Evolutionary conservation across 2,113 vertebrate genomes (phyloP).

Genomic region (Mesocricetus auratus): DNA sequence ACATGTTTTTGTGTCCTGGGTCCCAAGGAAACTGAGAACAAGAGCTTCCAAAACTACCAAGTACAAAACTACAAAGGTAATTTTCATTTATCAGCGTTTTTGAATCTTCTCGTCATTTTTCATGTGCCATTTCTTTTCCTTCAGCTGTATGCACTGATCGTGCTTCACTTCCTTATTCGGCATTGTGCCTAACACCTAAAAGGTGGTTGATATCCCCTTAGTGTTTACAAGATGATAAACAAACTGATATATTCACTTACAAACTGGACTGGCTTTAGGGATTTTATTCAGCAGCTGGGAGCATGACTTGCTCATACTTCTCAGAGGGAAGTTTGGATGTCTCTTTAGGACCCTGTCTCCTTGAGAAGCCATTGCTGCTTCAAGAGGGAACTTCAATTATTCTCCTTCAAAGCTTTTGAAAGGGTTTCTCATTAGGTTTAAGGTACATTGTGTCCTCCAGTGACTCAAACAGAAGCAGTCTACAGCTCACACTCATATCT

Average conservation of each 20-base stretch:
- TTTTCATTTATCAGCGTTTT: neutral
- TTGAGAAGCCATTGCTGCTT: neutral
- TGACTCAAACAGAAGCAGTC: conserved; percentile 61
- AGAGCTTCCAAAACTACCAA: neutral
- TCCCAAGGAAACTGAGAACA: neutral
- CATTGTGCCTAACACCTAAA: neutral
- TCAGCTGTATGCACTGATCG: neutral
- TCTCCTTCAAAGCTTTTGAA: neutral
- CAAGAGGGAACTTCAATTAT: neutral
- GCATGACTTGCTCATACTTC: neutral
- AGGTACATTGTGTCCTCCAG: conserved; percentile 43
- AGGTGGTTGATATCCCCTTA: neutral
- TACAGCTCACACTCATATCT: conserved; percentile 55
- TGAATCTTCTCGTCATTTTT: neutral
- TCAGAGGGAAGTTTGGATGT: neutral
- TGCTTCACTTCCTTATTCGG: neutral
- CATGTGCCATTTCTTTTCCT: neutral
- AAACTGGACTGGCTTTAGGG: neutral
- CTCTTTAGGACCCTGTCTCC: neutral
- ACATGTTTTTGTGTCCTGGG: neutral
- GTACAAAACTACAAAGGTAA: neutral
- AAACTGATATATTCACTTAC: neutral
- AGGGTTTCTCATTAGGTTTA: conserved; percentile 50
- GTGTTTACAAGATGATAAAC: neutral
- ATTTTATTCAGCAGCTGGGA: neutral